A percentile compares a stretch with the other conserved stretches of the same genome.
Conservation (phyloP, 1,140 invertebrate genomes). For the Lasaia peninsularis region DNA sequence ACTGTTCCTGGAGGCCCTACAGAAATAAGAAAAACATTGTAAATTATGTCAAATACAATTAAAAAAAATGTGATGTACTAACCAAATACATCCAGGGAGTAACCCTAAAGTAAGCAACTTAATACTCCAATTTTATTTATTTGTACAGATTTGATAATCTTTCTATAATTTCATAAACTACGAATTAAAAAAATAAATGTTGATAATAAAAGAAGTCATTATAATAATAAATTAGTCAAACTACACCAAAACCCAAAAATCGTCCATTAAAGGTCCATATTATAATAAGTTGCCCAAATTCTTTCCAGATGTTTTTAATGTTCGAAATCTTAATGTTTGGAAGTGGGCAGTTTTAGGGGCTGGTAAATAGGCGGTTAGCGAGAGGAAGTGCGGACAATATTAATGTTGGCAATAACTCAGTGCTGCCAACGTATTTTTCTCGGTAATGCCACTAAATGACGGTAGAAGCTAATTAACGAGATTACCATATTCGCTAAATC, state of each 20-base stretch:
- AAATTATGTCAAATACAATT: too few relatives aligned
- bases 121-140: too few relatives aligned
- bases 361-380: slow-evolving; percentile 58
- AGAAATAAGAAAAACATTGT: too few relatives aligned
- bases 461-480: slow-evolving; percentile 59
- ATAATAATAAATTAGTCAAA: neutral
- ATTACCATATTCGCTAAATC: slow-evolving; percentile 48
- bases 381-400: slow-evolving; percentile 66
- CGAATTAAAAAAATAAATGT: neutral
- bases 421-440: slow-evolving; percentile 62
- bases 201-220: neutral
- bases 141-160: too few relatives aligned
- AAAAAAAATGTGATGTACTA: too few relatives aligned
- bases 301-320: slow-evolving; percentile 32
- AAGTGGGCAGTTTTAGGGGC: slow-evolving; percentile 34
- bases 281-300: slow-evolving; percentile 15
- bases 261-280: neutral
- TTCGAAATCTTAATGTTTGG: slow-evolving; percentile 23
- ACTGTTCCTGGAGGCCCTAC: too few relatives aligned
- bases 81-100: too few relatives aligned
- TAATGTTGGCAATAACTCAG: slow-evolving; percentile 67
- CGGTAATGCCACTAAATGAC: slow-evolving; percentile 43
- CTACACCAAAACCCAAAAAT: slow-evolving; percentile 10
- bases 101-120: too few relatives aligned
- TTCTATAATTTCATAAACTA: too few relatives aligned